Evolutionary conservation across 2,113 vertebrate species (phyloP), one percentile per base, ranked within the genome.

Genomic region (Lamprologus speciosus): DNA sequence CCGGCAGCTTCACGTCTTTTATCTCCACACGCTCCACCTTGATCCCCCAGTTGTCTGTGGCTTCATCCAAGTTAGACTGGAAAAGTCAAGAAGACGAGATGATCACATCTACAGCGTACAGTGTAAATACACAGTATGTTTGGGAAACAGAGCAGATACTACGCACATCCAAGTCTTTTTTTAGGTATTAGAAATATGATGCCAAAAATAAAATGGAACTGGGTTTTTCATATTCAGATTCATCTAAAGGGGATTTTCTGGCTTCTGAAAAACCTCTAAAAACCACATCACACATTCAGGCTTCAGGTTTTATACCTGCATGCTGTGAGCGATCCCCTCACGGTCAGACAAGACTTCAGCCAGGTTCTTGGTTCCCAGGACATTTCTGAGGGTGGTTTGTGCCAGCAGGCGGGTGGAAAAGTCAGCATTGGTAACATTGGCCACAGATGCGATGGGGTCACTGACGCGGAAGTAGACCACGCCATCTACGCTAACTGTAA

Each of bases 21-120:
- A 98, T 97, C 88, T 99, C 98, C 89, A 98, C 97, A 3, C 94
- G 95, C 35, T 97, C 97, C 88, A 98, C 97, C 51, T 93, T 96
- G 93, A 98, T 97, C 23, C 98, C 98, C 98, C 98, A 98, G 5
- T 95, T 50, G 81, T 97, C 97, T 0, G 96, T 98, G 63, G 97
- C 97, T 17, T 96, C 96, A 86, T 97, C 94, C 0, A 98, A 95
- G 65, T 87, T 91, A 16, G 55, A 53, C 98, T 98, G 87, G 19
- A 83, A 82, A 84, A 65, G 11, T 53, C 7, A 65, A 13, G 4
- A 58, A 70, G 11, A 65, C 3, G 23, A 55, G 26, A 3, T 12
- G 14, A 6, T 80, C 54, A 81, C 23, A 82, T 2, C 9, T 73
- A 47, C 12, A 55, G 42, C 6, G 85, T 6, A 31, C 1, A 33